Conservation (phyloP, 2,888 invertebrate genomes). For the Nomada ruficornis region DNA sequence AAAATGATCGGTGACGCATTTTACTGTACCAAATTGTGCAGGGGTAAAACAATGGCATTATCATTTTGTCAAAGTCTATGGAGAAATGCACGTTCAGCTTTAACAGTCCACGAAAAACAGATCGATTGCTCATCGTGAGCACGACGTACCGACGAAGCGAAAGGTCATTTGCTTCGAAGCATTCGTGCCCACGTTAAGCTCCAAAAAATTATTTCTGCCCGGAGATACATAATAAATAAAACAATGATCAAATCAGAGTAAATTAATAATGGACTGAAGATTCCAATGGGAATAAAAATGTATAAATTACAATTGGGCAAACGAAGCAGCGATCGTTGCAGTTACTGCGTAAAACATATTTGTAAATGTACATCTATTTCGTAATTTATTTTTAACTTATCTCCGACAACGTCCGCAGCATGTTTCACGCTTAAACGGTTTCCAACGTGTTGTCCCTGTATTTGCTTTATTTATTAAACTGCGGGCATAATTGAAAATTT, state of each 20-base stretch:
- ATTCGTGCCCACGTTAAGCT: constrained; percentile 18
- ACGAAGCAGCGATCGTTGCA: not conserved
- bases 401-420: too few species aligned
- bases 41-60: not conserved
- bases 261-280: not conserved
- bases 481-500: too few species aligned
- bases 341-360: not conserved
- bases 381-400: not conserved
- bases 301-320: not conserved
- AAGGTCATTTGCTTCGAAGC: constrained; percentile 67
- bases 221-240: not conserved
- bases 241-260: not conserved
- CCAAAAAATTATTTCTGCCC: not conserved
- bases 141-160: constrained; percentile 51
- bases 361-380: not conserved
- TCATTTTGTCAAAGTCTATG: constrained; percentile 7
- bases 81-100: constrained; percentile 64
- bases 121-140: constrained; percentile 65
- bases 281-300: not conserved
- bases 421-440: too few species aligned
- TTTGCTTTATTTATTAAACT: too few species aligned
- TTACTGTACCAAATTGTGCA: not conserved
- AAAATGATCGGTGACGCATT: not conserved
- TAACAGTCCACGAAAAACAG: constrained; percentile 71
- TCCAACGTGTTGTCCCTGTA: too few species aligned